Evolutionary conservation across 2,888 invertebrate genomes (phyloP).

Genomic region (Abscondita cerata): DNA sequence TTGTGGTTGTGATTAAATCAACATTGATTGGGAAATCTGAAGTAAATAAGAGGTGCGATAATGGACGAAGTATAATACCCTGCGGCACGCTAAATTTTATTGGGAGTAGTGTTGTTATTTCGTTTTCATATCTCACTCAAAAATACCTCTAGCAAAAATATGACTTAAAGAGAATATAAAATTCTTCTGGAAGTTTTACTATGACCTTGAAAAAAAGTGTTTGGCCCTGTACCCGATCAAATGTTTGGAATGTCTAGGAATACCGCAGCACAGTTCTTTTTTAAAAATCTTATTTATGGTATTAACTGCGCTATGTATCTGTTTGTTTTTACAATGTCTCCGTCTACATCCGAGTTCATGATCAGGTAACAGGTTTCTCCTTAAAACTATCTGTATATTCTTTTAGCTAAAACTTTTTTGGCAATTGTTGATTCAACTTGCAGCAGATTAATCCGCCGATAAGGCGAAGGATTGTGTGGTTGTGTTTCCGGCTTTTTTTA

Average conservation of each 20-base stretch:
- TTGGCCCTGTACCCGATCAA: neutral
- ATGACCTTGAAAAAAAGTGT: neutral
- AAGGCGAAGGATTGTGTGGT: neutral
- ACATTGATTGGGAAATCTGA: no score
- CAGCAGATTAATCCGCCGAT: slow-evolving; percentile 7
- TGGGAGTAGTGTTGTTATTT: slow-evolving; percentile 3
- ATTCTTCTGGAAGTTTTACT: neutral
- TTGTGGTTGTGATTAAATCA: no score
- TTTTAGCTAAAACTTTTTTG: slow-evolving; percentile 6
- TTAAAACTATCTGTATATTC: neutral
- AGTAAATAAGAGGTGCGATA: no score
- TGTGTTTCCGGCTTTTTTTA: slow-evolving; percentile 8
- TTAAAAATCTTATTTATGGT: neutral
- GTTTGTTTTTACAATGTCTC: slow-evolving; percentile 1
- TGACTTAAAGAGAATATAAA: slow-evolving; percentile 1
- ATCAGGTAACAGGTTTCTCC: slow-evolving; percentile 1
- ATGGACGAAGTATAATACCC: no score
- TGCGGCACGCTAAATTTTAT: neutral
- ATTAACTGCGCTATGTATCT: slow-evolving; percentile 1
- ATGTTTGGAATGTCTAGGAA: slow-evolving; percentile 10
- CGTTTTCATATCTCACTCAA: slow-evolving; percentile 5
- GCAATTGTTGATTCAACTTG: neutral
- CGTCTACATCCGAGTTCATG: slow-evolving; percentile 8
- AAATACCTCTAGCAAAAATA: neutral
- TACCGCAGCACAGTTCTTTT: slow-evolving; percentile 7